These are phyloP conservation scores for Pollachius pollachius DNA, from an alignment of 2,113 vertebrate species.

Conservation along the genomic window DNA sequence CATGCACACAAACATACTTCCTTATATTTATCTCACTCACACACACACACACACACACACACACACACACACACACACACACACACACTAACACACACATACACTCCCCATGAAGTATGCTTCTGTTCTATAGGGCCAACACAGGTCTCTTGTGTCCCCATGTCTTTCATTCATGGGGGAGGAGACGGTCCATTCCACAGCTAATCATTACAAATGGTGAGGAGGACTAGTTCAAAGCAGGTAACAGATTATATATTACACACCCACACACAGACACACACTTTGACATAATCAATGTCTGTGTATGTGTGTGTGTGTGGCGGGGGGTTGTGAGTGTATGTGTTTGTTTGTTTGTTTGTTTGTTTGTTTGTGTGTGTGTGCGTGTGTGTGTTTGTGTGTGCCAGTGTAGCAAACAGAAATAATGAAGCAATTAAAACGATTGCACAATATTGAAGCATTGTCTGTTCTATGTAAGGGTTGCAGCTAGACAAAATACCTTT, in stretches of 20 bases:
- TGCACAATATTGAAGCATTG: no score
- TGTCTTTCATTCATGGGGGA: not conserved
- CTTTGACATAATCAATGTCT: not conserved
- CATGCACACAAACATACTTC: no score
- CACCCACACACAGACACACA: not conserved
- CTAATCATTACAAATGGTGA: not conserved
- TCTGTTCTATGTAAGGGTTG: no score
- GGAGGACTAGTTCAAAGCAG: not conserved
- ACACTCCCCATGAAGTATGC: not conserved
- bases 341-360: not conserved
- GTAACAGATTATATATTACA: not conserved
- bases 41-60: no score
- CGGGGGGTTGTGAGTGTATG: not conserved
- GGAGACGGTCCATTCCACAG: not conserved
- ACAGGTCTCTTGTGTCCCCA: not conserved
- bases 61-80: not conserved
- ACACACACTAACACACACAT: not conserved
- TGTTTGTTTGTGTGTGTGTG: no score
- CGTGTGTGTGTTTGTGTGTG: no score
- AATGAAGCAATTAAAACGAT: no score
- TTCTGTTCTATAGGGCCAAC: not conserved
- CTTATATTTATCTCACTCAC: no score
- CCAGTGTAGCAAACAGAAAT: no score
- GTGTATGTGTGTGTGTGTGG: slow-evolving; percentile 6
- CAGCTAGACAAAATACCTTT: no score